phyloP scores from a whole-genome alignment of 2,113 vertebrate species.

The Elgaria multicarinata region DNA sequence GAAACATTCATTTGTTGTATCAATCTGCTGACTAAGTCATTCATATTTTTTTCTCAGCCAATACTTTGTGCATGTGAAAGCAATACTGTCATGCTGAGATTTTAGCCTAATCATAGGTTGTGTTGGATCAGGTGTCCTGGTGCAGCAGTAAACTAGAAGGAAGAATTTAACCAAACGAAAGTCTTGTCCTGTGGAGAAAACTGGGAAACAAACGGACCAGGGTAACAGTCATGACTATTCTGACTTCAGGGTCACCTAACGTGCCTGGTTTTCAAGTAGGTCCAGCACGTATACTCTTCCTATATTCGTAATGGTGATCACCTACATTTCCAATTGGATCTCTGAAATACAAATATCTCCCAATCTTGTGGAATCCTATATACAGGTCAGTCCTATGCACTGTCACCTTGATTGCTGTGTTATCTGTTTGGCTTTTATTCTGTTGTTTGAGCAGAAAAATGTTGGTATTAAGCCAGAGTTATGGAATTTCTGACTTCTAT shows the following conservation, averaged over 20 bases:
- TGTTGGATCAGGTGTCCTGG: background rate
- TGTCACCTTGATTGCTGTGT: background rate
- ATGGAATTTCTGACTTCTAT: background rate
- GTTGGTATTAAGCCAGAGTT: background rate
- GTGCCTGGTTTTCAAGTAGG: background rate
- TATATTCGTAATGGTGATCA: background rate
- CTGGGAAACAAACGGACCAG: background rate
- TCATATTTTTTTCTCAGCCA: background rate
- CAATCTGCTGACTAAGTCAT: background rate
- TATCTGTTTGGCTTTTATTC: background rate
- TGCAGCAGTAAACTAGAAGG: background rate
- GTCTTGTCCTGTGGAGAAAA: background rate
- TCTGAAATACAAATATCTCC: background rate
- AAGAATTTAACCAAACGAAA: background rate
- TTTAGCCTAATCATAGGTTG: background rate
- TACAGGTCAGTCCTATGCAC: fast-evolving
- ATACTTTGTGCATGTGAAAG: background rate
- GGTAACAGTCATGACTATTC: background rate
- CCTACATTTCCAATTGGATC: background rate
- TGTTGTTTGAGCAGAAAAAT: background rate
- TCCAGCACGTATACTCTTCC: fast-evolving
- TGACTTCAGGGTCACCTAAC: background rate
- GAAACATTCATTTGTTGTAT: background rate
- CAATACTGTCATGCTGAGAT: background rate
- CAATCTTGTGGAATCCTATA: background rate